These are phyloP conservation scores for Sphyrna mokarran DNA, from an alignment of 2,113 vertebrate genomes.

Conservation along the genomic window DNA sequence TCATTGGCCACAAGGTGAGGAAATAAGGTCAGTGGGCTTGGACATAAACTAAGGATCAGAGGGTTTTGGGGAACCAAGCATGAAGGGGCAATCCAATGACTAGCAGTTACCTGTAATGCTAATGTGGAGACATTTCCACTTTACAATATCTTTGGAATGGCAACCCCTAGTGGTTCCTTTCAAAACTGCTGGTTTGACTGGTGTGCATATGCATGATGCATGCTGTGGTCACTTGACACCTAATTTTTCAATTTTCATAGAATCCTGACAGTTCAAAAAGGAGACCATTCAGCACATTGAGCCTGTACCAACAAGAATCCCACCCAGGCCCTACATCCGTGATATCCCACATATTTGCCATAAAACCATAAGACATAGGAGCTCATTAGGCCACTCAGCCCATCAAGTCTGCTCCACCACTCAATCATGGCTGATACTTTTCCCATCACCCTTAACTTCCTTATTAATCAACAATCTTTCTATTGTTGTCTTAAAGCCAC, in stretches of 20 bases:
- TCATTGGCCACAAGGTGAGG: neutral
- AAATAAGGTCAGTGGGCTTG: neutral
- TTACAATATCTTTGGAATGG: neutral
- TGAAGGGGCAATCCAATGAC: neutral
- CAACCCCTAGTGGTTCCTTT: neutral
- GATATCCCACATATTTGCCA: no score
- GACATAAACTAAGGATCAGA: neutral
- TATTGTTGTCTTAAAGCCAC: no score
- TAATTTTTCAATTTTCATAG: neutral
- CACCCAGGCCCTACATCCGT: no score
- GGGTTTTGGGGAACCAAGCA: neutral
- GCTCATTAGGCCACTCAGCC: no score
- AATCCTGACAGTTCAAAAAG: no score
- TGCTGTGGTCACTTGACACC: neutral
- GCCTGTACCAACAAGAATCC: no score
- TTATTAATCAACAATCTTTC: no score
- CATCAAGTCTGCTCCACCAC: no score
- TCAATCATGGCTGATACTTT: no score
- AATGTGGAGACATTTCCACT: neutral
- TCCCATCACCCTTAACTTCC: no score
- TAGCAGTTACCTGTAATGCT: neutral
- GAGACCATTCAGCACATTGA: no score
- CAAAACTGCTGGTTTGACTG: neutral
- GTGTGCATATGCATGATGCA: neutral
- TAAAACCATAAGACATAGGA: no score